phyloP scores from a whole-genome alignment of 2,888 invertebrate species.

The Microdon myrmicae region DNA sequence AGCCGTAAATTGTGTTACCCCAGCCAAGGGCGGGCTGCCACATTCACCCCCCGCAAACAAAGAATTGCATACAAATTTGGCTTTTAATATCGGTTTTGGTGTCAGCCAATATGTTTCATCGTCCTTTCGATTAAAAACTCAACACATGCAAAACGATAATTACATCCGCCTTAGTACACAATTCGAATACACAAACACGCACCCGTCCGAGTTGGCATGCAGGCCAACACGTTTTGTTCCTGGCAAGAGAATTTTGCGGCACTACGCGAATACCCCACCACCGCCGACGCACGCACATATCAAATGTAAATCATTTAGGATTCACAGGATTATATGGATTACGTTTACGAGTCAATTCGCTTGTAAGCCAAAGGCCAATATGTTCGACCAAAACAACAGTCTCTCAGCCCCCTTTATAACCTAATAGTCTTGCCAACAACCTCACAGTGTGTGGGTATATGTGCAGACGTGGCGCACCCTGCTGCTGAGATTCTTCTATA shows the following conservation, averaged over 20 bases:
- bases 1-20: conserved; percentile 46
- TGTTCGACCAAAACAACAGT: conserved; percentile 27
- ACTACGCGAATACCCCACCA: too few relatives aligned
- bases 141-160: conserved; percentile 34
- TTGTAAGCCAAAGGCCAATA: conserved; percentile 49
- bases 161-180: conserved; percentile 16
- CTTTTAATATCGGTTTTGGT: conserved; percentile 48
- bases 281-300: conserved; percentile 38
- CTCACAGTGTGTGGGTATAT: too few relatives aligned
- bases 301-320: conserved; percentile 52
- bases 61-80: conserved; percentile 45
- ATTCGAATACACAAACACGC: conserved; percentile 1
- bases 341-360: conserved; percentile 52
- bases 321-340: conserved; percentile 52
- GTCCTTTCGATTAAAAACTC: conserved; percentile 47
- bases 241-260: too few relatives aligned
- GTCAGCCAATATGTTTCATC: conserved; percentile 48
- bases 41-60: conserved; percentile 4
- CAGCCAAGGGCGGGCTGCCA: conserved; percentile 14
- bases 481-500: too few relatives aligned
- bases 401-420: conserved; percentile 18
- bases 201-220: not conserved
- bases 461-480: too few relatives aligned
- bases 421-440: conserved; percentile 31
- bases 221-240: not conserved